Evolutionary conservation across 2,113 vertebrate species (phyloP).

Genomic region (Sander lucioperca): DNA sequence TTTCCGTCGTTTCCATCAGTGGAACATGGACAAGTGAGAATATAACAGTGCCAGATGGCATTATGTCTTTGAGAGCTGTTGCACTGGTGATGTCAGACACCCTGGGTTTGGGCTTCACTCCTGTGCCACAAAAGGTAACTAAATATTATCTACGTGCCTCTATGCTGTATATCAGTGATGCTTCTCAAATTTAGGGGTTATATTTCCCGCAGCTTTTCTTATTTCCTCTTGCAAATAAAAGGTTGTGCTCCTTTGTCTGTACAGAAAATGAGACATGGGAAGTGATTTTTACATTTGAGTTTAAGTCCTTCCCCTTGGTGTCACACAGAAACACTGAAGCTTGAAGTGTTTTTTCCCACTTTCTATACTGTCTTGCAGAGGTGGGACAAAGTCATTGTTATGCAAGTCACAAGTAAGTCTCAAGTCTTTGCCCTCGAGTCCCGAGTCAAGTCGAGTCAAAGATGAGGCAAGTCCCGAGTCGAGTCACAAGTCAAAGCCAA

Average conservation of each 20-base stretch:
- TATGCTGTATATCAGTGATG: too few species aligned
- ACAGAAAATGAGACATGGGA: not conserved
- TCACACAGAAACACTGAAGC: not conserved
- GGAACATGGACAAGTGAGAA: constrained; percentile 72
- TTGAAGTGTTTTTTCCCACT: not conserved
- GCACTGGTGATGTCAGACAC: constrained; percentile 89
- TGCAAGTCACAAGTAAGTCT: too few species aligned
- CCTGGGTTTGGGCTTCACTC: constrained; percentile 83
- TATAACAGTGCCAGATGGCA: constrained; percentile 86
- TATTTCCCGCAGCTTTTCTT: not conserved
- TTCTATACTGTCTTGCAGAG: not conserved
- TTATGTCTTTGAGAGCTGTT: constrained; percentile 86
- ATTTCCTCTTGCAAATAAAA: not conserved
- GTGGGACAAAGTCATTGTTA: too few species aligned
- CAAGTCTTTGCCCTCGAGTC: too few species aligned
- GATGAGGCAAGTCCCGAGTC: too few species aligned
- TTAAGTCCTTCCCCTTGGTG: not conserved
- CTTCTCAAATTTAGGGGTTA: not conserved
- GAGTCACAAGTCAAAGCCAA: too few species aligned
- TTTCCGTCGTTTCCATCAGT: constrained; percentile 67
- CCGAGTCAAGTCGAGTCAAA: too few species aligned
- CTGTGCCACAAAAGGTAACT: constrained; percentile 82
- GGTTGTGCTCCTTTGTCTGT: not conserved
- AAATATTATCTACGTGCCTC: not conserved
- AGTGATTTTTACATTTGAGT: not conserved